Base-by-base conservation (phyloP, 2,888 invertebrate species). In the Drosophila mercatorum region DNA sequence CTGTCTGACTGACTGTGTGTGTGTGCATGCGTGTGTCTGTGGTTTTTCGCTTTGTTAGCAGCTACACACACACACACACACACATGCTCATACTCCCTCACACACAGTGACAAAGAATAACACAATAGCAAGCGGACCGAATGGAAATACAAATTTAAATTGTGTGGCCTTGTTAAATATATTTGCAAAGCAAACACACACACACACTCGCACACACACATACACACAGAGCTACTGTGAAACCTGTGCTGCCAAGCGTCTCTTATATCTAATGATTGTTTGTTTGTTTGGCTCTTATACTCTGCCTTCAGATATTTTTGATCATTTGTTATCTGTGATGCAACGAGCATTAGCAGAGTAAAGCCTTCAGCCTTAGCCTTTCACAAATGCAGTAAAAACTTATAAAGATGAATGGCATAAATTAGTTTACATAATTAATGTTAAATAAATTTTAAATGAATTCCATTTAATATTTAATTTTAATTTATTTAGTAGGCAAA, bases 181-280 rank as follows among this genome's bases (percentile, higher is more conserved):
- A 71, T 74, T 80, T 79, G 61, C 72, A 44, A 53, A 70, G 67
- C 57, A 67, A 46, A 75, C 58, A 71, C 63, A 69, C 61, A 52
- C 14, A 26, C 28, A 52, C 38, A 58, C 57, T 53, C 17, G 49
- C 34, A 55, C 60, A 61, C n/a, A 64, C 47, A 22, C 31, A 56
- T 47, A 60, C 22, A 63, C 51, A 46, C 41, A 51, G 26, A 60
- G 5, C 63, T 26, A 62, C 46, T 65, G 10, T 41, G 43, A 57
- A 60, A 74, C 68, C 77, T 71, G 77, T 69, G 49, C 66, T 52
- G 26, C 17, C 58, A 68, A 40, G 31, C 57, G 12, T 36, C 49
- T 64, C 49, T 58, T 71, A 83, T 77, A 70, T 78, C 77, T 83
- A 88, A 88, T 86, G 86, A 89, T 88, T 88, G 79, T 85, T 85